phyloP scores from a whole-genome alignment of 2,888 invertebrate genomes.

The Nowickia ferox region DNA sequence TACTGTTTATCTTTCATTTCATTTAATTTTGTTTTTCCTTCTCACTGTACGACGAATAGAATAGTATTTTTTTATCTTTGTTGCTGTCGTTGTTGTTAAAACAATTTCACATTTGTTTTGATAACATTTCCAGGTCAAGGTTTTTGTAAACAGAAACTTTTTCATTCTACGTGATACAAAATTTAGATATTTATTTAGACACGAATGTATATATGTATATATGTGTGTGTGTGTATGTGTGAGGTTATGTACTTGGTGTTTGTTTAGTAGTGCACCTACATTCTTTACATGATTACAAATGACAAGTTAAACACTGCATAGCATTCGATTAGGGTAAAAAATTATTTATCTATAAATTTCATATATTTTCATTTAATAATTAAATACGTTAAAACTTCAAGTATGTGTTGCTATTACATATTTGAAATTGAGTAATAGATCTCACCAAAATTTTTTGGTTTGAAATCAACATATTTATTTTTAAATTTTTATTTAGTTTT shows the following conservation, averaged over 20 bases:
- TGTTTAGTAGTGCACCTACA: slow-evolving; percentile 40
- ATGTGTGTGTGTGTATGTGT: not conserved
- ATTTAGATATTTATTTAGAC: slow-evolving; percentile 31
- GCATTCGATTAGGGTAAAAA: not conserved
- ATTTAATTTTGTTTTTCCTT: slow-evolving; percentile 1
- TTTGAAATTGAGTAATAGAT: no score
- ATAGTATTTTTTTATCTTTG: slow-evolving; percentile 40
- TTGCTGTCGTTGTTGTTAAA: slow-evolving; percentile 39
- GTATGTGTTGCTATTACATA: no score
- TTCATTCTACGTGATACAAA: slow-evolving; percentile 37
- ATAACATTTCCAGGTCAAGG: slow-evolving; percentile 70
- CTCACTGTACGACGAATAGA: not conserved
- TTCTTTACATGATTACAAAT: slow-evolving; percentile 40
- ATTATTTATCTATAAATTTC: not conserved
- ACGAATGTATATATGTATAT: not conserved
- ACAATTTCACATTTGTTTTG: slow-evolving; percentile 58
- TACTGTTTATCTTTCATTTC: slow-evolving; percentile 5
- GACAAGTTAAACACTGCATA: not conserved
- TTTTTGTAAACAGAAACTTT: slow-evolving; percentile 49
- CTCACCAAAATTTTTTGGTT: no score
- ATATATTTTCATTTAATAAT: no score
- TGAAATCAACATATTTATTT: no score
- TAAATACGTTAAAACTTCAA: no score
- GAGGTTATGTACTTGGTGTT: slow-evolving; percentile 15
- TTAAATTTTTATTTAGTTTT: no score